Conservation (phyloP, 1,140 invertebrate genomes). For the Euschistus heros region DNA sequence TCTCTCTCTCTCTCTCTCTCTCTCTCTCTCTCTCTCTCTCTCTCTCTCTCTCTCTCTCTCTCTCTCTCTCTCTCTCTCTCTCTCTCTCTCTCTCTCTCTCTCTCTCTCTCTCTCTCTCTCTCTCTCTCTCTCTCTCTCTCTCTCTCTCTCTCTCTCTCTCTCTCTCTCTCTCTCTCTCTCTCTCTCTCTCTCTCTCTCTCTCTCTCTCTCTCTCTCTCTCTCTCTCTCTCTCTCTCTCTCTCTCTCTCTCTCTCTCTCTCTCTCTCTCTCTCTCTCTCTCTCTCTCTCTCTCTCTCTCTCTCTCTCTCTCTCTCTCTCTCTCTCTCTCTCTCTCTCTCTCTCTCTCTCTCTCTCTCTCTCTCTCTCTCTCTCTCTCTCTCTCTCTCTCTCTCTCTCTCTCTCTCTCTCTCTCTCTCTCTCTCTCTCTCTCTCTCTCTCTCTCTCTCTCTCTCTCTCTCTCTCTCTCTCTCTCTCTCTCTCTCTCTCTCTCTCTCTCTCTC, state of each 20-base stretch:
- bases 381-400: neutral
- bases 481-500: neutral
- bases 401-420: neutral
- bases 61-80: neutral
- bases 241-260: neutral
- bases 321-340: neutral
- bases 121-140: neutral
- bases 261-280: neutral
- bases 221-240: neutral
- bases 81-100: neutral
- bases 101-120: neutral
- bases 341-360: neutral
- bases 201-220: neutral
- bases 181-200: constrained; percentile 2
- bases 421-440: neutral
- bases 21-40: constrained; percentile 5
- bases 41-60: neutral
- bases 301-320: neutral
- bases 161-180: neutral
- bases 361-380: constrained; percentile 2
- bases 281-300: neutral
- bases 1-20: neutral
- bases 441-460: constrained; percentile 6
- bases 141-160: constrained; percentile 9
- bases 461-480: neutral